Percentiles rank a stretch among this genome's conserved stretches.
Conservation (phyloP, 1,140 invertebrate genomes). For the Drosophila saltans region DNA sequence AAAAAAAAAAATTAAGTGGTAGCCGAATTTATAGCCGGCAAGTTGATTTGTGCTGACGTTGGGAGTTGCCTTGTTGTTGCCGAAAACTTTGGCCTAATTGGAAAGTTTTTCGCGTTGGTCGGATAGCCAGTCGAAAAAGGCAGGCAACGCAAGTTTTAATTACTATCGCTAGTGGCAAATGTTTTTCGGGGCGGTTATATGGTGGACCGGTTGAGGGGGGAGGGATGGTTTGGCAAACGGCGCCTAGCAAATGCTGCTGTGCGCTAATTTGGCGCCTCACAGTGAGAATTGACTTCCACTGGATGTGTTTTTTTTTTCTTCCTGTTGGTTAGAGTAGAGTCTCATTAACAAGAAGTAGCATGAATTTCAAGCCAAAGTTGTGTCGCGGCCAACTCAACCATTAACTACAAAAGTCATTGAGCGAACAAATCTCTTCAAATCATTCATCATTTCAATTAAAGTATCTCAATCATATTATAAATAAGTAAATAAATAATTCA, state of each 20-base stretch:
- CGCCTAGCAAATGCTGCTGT: conserved; percentile 37
- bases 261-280: conserved; percentile 75
- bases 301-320: conserved; percentile 3
- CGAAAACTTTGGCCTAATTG: conserved; percentile 77
- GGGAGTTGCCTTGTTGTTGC: conserved; percentile 51
- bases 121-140: conserved; percentile 55
- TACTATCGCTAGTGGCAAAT: conserved; percentile 72
- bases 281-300: conserved; percentile 65
- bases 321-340: conserved; percentile 3
- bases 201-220: neutral
- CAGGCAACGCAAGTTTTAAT: conserved; percentile 77
- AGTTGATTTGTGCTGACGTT: conserved; percentile 76
- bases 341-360: conserved; percentile 5
- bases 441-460: neutral
- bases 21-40: conserved; percentile 53
- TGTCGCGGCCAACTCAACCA: neutral
- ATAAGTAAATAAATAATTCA: too few species aligned
- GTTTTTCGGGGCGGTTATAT: conserved; percentile 36
- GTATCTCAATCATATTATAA: too few species aligned
- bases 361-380: conserved; percentile 4
- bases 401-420: too few species aligned
- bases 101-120: conserved; percentile 66
- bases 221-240: neutral
- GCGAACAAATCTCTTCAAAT: neutral
- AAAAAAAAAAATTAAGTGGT: conserved; percentile 17